Percentiles rank a stretch among this genome's conserved stretches.
These are phyloP conservation scores for Capitella teleta DNA, from an alignment of 1,140 invertebrate genomes.

Conservation along the genomic window DNA sequence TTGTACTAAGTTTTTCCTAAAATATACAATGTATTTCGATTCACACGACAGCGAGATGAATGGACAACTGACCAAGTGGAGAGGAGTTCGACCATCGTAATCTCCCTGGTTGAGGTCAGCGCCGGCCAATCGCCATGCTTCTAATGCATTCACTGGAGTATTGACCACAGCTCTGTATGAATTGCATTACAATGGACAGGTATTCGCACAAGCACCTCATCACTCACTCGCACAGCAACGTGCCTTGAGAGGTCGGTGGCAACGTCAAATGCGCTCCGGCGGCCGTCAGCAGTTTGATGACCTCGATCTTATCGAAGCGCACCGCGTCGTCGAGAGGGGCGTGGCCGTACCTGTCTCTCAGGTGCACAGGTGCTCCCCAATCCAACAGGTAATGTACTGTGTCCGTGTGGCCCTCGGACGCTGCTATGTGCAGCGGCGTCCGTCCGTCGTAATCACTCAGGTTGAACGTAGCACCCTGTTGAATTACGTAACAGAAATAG, in stretches of 20 bases:
- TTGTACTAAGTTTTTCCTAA: too few relatives aligned
- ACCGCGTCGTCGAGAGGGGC: conserved; percentile 13
- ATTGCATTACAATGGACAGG: too few relatives aligned
- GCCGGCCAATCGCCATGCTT: conserved; percentile 47
- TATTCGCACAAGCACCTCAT: too few relatives aligned
- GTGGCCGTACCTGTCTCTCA: conserved; percentile 8
- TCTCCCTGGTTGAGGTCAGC: conserved; percentile 52
- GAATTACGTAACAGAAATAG: too few relatives aligned
- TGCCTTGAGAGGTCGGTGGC: conserved; percentile 1
- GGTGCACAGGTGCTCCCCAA: conserved; percentile 10
- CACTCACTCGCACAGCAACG: conserved; percentile 1
- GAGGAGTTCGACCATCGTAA: conserved; percentile 49
- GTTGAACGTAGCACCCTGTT: conserved; percentile 13
- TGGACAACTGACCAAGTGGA: conserved; percentile 45
- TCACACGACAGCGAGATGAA: too few relatives aligned
- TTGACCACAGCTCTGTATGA: too few relatives aligned
- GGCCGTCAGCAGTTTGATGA: conserved; percentile 8
- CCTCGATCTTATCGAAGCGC: conserved; percentile 6
- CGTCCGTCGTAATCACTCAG: conserved; percentile 45
- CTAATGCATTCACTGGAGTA: too few relatives aligned
- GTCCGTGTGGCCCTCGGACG: conserved; percentile 26
- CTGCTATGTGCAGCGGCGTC: conserved; percentile 35
- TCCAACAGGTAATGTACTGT: conserved; percentile 8
- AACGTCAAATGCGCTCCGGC: conserved; percentile 8
- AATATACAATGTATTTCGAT: too few relatives aligned